A percentile compares a stretch with the other conserved stretches of the same genome.
These are phyloP conservation scores for Leptinotarsa peninsularis DNA, from an alignment of 2,888 invertebrate species.

Conservation along the genomic window DNA sequence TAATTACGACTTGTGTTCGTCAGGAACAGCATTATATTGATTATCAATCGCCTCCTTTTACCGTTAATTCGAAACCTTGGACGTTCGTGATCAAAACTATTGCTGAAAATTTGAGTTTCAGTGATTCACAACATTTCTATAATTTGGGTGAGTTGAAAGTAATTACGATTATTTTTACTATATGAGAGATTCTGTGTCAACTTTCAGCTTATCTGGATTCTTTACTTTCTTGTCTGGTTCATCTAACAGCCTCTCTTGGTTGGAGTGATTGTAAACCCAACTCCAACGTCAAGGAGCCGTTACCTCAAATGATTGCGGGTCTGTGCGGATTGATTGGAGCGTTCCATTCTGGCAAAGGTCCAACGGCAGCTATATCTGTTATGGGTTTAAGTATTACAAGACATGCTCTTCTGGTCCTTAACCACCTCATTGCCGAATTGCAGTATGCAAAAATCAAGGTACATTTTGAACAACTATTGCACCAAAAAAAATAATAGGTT, in stretches of 20 bases:
- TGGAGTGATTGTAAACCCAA: slow-evolving; percentile 64
- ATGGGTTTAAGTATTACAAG: slow-evolving; percentile 72
- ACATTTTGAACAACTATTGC: neutral
- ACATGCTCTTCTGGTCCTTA: slow-evolving; percentile 68
- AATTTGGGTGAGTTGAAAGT: slow-evolving; percentile 66
- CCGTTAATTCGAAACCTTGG: slow-evolving; percentile 59
- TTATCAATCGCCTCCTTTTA: slow-evolving; percentile 47
- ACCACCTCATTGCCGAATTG: slow-evolving; percentile 69
- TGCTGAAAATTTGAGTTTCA: slow-evolving; percentile 67
- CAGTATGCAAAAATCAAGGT: slow-evolving; percentile 65
- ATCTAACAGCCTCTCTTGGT: slow-evolving; percentile 66
- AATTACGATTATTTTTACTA: no score
- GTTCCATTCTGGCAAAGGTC: slow-evolving; percentile 68
- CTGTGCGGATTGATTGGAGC: slow-evolving; percentile 68
- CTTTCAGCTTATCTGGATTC: slow-evolving; percentile 68
- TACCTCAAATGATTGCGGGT: slow-evolving; percentile 64
- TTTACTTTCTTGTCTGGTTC: slow-evolving; percentile 67
- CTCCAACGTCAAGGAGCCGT: slow-evolving; percentile 52
- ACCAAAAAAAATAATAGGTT: no score
- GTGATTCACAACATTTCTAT: slow-evolving; percentile 70
- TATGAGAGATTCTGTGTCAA: neutral
- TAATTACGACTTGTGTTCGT: slow-evolving; percentile 61
- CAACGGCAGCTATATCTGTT: slow-evolving; percentile 67
- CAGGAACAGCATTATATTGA: slow-evolving; percentile 59
- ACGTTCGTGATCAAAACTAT: slow-evolving; percentile 66